Evolutionary conservation across 2,888 invertebrate species (phyloP), one percentile per base, ranked within the genome.

Genomic region (Drosophila greeni): DNA sequence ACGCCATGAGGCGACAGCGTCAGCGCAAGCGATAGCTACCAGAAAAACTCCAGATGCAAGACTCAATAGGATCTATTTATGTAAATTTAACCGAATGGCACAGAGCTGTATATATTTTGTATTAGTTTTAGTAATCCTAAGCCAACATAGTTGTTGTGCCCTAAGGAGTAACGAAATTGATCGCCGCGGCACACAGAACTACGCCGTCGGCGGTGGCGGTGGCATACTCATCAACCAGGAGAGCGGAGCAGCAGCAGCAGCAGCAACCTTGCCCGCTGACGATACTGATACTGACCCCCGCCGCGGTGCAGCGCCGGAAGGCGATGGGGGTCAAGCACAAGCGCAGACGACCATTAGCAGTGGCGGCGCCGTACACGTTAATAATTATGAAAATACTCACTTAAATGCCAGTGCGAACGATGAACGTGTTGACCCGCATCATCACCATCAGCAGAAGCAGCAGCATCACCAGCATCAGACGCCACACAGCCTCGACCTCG

Each of bases 71-170:
- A 62, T 66, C 64, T 69, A 75, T 83, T 81, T 81, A 81, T 74
- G 72, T 64, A 68, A 64, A 83, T 65, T 72, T 72, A 75, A 81
- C 76, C 84, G 82, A 72, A 79, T 79, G 84, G 82, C 84, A 81
- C 67, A 60, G 58, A 76, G 74, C 74, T 79, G 78, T 83, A 81
- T 83, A 79, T 79, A 83, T 81, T 83, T 83, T 79, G 67, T 83
- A 79, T 79, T 79, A 79, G 82, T 83, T 81, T 83, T 79, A 83
- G 72, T 70, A 67, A 72, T 79, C 70, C 70, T 79, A 83, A 70
- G 70, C 70, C 70, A 67, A 53, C 66, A 70, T 66, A 81, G 74
- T 70, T 68, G 80, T 69, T 74, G 70, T 70, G 83, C 82, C 74
- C 64, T 59, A 16, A 36, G 55, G 58, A 55, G 55, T 55, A 49